Evolutionary conservation across 53 echinoderm and acorn worm genomes (phyloP), one percentile per base, ranked within the genome.

Genomic region (Hippasteria phrygiana): DNA sequence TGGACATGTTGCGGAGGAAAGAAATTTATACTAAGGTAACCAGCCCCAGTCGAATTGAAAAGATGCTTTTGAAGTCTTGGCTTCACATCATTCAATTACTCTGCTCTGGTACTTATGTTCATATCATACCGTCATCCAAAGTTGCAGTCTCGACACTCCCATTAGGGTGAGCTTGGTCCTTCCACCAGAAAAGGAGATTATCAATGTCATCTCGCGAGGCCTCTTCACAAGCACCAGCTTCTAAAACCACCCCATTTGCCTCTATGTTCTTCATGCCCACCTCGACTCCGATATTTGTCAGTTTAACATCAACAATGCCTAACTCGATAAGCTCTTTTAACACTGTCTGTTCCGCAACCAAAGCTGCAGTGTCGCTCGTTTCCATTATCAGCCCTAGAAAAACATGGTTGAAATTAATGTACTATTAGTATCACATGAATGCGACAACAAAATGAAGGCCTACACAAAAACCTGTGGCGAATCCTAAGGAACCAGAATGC

Each of bases 41-140:
- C 59, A 59, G 59, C n/a, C 26, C 26, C 59, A 59, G 73, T 73
- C 73, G 42, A 41, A 41, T 41, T 73, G 73, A 73, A 73, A 33
- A 26, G 73, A 43, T n/a, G 42, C 2, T 22, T 17, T 13, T 32
- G 18, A 66, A 31, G 35, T 73, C n/a, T 26, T 67, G 27, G 41
- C 40, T 42, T 26, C n/a, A 20, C 41, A 43, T 73, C 73, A 17
- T 73, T 73, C 43, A 41, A 62, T 80, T 17, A 41, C 63, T 42
- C 55, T 77, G 53, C 32, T 54, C 55, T 79, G 29, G 79, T 79
- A 33, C 27, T 28, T 71, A 50, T 64, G 5, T 42, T 46, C 18
- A 14, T 69, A 69, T 85, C 85, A 85, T 85, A 85, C 85, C 85
- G 39, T 85, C 85, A 70, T 85, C 71, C 85, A 85, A 85, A 33